Evolutionary conservation across 2,888 invertebrate genomes (phyloP).

Genomic region (Sphecodes monilicornis): DNA sequence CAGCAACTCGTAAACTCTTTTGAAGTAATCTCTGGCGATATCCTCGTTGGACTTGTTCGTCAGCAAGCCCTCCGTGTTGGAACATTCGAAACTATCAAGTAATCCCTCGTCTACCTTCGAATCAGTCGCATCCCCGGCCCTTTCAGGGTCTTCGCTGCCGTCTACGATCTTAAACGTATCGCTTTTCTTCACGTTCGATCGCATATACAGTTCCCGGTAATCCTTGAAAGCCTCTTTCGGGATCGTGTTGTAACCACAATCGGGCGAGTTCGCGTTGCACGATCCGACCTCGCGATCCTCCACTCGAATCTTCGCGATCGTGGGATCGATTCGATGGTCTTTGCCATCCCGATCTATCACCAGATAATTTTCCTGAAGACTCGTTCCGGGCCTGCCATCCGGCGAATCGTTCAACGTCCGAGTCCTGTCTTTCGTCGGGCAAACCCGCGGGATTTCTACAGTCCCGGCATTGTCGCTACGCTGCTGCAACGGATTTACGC

Average conservation of each 20-base stretch:
- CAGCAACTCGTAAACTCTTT: constrained; percentile 80
- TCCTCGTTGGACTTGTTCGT: constrained; percentile 76
- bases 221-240: constrained; percentile 66
- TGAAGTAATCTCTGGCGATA: constrained; percentile 80
- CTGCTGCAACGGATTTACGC: constrained; percentile 51
- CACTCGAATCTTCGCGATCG: constrained; percentile 58
- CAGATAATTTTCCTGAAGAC: constrained; percentile 79
- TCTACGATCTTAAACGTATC: constrained; percentile 80
- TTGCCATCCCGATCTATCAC: constrained; percentile 63
- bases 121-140: constrained; percentile 26
- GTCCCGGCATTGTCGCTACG: neutral
- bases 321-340: constrained; percentile 18
- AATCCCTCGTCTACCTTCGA: constrained; percentile 29
- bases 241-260: constrained; percentile 77
- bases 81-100: constrained; percentile 31
- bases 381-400: constrained; percentile 70
- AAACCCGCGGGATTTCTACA: neutral
- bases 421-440: neutral
- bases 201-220: constrained; percentile 67
- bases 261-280: constrained; percentile 59
- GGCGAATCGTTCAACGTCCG: neutral
- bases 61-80: constrained; percentile 50
- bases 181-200: constrained; percentile 80
- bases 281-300: constrained; percentile 41
- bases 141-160: constrained; percentile 72